Evolutionary conservation across 2,113 vertebrate species (phyloP).

Genomic region (Apodemus speciosus): DNA sequence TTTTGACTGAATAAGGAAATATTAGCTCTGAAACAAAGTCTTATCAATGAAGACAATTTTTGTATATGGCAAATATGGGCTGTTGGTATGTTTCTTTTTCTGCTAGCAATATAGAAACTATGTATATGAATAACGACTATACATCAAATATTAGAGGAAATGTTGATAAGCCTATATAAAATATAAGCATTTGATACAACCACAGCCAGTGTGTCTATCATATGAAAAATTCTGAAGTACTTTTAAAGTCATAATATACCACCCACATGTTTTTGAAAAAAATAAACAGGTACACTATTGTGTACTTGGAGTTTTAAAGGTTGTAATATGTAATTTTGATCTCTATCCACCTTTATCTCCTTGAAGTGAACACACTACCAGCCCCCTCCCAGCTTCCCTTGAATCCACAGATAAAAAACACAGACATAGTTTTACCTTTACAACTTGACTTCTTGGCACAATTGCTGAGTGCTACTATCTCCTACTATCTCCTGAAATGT

Average conservation of each 20-base stretch:
- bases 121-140: neutral
- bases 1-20: neutral
- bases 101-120: neutral
- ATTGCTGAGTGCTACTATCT: too few species aligned
- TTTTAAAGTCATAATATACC: neutral
- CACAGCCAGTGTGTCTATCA: neutral
- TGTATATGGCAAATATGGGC: neutral
- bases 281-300: neutral
- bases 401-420: too few species aligned
- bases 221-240: neutral
- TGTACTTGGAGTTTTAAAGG: neutral
- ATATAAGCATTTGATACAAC: neutral
- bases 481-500: too few species aligned
- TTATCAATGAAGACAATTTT: neutral
- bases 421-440: too few species aligned
- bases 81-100: neutral
- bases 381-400: too few species aligned
- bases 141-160: neutral
- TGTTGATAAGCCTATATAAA: neutral
- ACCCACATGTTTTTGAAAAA: neutral
- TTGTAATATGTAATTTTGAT: too few species aligned
- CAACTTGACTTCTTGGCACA: too few species aligned
- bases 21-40: neutral
- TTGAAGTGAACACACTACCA: too few species aligned
- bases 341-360: too few species aligned